Conservation (phyloP, 2,113 vertebrate genomes). For the Brienomyrus longianalis region DNA sequence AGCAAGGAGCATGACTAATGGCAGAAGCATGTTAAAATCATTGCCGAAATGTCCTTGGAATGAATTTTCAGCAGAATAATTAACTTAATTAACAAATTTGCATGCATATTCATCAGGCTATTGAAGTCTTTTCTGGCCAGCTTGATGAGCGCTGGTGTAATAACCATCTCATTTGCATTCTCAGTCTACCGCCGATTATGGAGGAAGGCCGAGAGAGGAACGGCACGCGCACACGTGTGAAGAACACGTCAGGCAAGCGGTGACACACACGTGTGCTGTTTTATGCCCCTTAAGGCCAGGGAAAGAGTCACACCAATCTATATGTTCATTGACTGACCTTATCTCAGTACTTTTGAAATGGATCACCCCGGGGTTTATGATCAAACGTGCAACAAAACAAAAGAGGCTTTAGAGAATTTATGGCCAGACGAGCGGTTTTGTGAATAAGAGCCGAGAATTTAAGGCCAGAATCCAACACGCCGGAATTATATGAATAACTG, state of each 20-base stretch:
- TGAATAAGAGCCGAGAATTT: not conserved
- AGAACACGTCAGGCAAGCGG: not conserved
- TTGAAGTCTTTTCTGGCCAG: constrained; percentile 92
- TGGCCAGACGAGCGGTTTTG: not conserved
- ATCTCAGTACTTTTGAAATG: not conserved
- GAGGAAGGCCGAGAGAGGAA: constrained; percentile 24
- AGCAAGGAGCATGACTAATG: constrained; percentile 87
- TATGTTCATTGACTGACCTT: not conserved
- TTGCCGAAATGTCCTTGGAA: constrained; percentile 91
- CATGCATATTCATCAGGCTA: constrained; percentile 96
- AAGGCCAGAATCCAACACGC: not conserved
- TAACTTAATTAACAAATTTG: constrained; percentile 98
- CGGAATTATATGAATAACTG: not conserved
- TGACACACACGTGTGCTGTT: not conserved
- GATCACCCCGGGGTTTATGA: not conserved
- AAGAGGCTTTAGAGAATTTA: not conserved
- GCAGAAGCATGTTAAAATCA: constrained; percentile 86
- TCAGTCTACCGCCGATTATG: constrained; percentile 81
- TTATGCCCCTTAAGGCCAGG: not conserved
- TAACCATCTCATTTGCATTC: constrained; percentile 97
- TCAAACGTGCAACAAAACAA: not conserved
- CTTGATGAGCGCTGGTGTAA: constrained; percentile 93
- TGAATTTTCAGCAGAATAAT: constrained; percentile 97
- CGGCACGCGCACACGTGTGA: not conserved
- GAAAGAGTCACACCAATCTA: not conserved